Evolutionary conservation across 2,888 invertebrate species (phyloP).

Genomic region (Diaprepes abbreviatus): DNA sequence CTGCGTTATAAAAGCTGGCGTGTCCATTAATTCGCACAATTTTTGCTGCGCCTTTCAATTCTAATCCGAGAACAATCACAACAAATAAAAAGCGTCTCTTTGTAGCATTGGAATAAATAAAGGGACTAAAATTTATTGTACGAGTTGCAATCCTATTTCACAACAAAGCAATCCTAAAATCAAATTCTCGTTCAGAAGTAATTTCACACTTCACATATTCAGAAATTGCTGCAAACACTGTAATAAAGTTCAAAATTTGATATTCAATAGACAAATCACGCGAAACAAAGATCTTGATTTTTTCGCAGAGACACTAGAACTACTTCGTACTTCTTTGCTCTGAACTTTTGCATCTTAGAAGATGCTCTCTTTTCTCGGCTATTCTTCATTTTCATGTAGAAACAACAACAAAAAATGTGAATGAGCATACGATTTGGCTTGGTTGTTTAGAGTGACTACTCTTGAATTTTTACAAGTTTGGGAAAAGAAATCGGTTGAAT

Average conservation of each 20-base stretch:
- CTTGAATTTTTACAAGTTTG: too few species aligned
- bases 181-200: neutral
- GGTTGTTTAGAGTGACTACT: too few species aligned
- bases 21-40: neutral
- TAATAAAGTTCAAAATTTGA: neutral
- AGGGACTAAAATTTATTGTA: neutral
- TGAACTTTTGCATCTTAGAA: too few species aligned
- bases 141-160: neutral
- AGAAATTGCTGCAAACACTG: neutral
- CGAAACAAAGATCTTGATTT: too few species aligned
- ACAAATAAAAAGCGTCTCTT: neutral
- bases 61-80: neutral
- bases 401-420: too few species aligned
- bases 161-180: neutral
- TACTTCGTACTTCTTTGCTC: too few species aligned
- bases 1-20: neutral
- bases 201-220: neutral
- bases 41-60: neutral
- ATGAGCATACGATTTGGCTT: too few species aligned
- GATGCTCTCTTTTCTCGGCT: too few species aligned
- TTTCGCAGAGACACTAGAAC: too few species aligned
- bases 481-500: too few species aligned
- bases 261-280: neutral
- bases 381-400: too few species aligned
- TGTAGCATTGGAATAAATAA: neutral